Base-by-base conservation (phyloP, 2,797 vertebrate species). In the Poeciliopsis paucimaculata region DNA sequence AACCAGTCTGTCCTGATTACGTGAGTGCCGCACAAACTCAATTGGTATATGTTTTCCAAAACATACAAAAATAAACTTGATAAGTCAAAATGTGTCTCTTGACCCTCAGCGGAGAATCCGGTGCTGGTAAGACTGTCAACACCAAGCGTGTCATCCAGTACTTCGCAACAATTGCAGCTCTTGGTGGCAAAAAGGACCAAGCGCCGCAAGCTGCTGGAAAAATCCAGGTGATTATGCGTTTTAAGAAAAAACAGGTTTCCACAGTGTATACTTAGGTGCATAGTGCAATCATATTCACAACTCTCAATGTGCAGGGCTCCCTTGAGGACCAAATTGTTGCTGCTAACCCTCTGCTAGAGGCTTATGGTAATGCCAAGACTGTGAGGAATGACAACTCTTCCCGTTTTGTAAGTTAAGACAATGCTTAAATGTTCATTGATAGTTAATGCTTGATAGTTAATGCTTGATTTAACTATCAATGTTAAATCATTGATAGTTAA, bases 351-450 rank as follows among this genome's bases (percentile, higher is more conserved):
- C 73, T 78, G 77, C 34, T 82, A 53, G 81, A 82, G 81, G 96
- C 97, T 5, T 98, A 97, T 60, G 96, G 96, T 90, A 96, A 97
- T 0, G 96, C 96, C 89, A 97, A 97, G 90, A 97, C 96, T 0
- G 95, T 97, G 92, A 97, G 97, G 88, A 97, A 97, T 0, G 96
- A 96, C 93, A 97, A 96, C 90, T 96, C 95, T 8, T 97, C 97
- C 13, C 96, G 88, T 47, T 92, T 92, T 81, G 91, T 92, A 81
- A 90, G 91, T 78, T 64, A 36, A 34, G 60, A 18, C 60, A 8
- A 3, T 10, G 7, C 4, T 64, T 34, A 64, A 64, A 26, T 10
- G 28, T 20, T 1, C 89, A 93, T 12, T 66, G 9, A 66, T 66
- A 11, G 8, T 39, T 66, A 39, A 23, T 20, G 3, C 1, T 20